Evolutionary conservation across 2,113 vertebrate genomes (phyloP).

Genomic region (Neodon shergylaensis): DNA sequence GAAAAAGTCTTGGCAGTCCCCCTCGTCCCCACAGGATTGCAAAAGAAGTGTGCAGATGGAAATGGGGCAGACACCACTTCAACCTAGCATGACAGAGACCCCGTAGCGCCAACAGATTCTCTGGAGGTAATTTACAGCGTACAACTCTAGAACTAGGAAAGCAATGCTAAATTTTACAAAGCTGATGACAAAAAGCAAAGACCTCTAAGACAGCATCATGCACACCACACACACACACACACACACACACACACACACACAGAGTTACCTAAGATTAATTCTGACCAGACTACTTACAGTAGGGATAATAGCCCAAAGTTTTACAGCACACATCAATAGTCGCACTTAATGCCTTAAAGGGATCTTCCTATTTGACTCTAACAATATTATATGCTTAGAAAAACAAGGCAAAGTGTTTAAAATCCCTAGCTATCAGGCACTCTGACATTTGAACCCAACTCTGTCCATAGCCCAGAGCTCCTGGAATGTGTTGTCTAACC

Average conservation of each 20-base stretch:
- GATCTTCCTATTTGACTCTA: conserved; percentile 21
- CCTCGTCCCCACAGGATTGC: not conserved
- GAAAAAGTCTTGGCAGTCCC: conserved; percentile 46
- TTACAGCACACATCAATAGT: not conserved
- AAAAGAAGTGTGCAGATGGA: not conserved
- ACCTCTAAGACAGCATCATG: not conserved
- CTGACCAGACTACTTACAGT: not conserved
- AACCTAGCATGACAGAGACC: not conserved
- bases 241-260: not conserved
- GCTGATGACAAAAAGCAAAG: conserved; percentile 44
- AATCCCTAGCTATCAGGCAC: not conserved
- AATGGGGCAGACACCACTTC: conserved; percentile 8
- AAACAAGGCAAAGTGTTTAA: not conserved
- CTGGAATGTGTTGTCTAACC: not conserved
- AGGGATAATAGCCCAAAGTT: not conserved
- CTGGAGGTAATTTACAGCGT: conserved; percentile 47
- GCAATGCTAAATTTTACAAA: conserved; percentile 42
- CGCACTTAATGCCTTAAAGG: not conserved
- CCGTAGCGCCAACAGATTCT: conserved; percentile 1
- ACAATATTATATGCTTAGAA: conserved; percentile 12
- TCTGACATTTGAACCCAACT: not conserved
- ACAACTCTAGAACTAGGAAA: not conserved
- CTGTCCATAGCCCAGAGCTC: not conserved
- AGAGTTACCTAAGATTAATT: conserved; percentile 14
- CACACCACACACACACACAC: not conserved